Base-by-base conservation (phyloP, 2,113 vertebrate species). In the Hydropotes inermis region DNA sequence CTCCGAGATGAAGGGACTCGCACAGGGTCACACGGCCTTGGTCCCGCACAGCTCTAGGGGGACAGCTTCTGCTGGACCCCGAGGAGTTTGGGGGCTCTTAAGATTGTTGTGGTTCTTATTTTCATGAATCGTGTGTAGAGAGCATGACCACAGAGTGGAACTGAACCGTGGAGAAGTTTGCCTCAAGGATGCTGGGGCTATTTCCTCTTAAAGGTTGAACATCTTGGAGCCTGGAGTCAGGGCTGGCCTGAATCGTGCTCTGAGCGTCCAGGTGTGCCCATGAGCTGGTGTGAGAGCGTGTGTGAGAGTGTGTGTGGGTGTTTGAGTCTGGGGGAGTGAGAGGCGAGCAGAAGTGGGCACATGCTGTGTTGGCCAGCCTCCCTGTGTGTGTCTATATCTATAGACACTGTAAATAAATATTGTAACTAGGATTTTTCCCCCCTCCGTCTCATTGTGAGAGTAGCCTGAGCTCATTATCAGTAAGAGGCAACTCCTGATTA, bases 1-100 rank as follows among this genome's bases (percentile, higher is more conserved):
- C 86, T 92, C 21, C 4, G 87, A 87, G 43, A 27, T 33, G 28
- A 43, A 57, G 76, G 17, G 64, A 45, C 25, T 36, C 9, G 2
- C 27, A 19, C 27, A 47, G 88, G 27, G 50, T 30, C 54, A 0
- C 13, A 1, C 0, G 16, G 45, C 39, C 54, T 55, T 10, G 5
- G 21, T 67, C 64, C 64, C 70, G 1, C 6, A 0, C 14, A 1
- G 19, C 39, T 16, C 30, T 1, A 6, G 7, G 3, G 36, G 2
- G 17, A 54, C 8, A 36, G 52, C 74, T 76, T 83, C 88, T 93
- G n/a, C 27, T 64, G 52, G 52, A 17, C 36, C 52, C 28, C 39
- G 14, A 36, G 7, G 19, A 28, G 30, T 50, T 47, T 6, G 7
- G 52, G 60, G 45, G 30, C 36, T 85, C 19, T 27, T 33, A 76